Evolutionary conservation across 1,140 invertebrate genomes (phyloP), one percentile per base, ranked within the genome.

Genomic region (Carposina sasakii): DNA sequence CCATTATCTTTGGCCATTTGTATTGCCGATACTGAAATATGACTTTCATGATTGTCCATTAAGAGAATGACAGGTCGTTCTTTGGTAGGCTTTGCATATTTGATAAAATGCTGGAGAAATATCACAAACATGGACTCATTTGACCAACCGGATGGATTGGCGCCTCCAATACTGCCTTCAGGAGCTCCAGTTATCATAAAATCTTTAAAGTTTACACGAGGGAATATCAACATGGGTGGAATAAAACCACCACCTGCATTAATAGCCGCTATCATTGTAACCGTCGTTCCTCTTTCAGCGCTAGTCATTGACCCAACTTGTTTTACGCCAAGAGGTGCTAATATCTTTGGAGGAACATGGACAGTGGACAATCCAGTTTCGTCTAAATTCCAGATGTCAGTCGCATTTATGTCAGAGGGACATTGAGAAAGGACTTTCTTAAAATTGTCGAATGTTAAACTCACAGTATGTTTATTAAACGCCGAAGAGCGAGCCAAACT

Each of bases 291-390:
- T 41, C 55, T 54, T 57, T 72, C 71, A 36, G 67, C 68, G 47
- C 64, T n/a, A n/a, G n/a, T n/a, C n/a, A n/a, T n/a, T n/a, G n/a
- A n/a, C n/a, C n/a, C n/a, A n/a, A n/a, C n/a, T n/a, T n/a, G n/a
- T n/a, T n/a, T n/a, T n/a, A n/a, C n/a, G n/a, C n/a, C n/a, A n/a
- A n/a, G n/a, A n/a, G 65, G 42, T 65, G 75, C 31, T 45, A 44
- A 17, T 53, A 57, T 60, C 37, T 64, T 28, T 12, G 43, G 44
- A 60, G 57, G 44, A 74, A 33, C 48, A 65, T 72, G 60, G 16
- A 76, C 69, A 33, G 71, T 77, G n/a, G 69, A 75, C n/a, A 69
- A 42, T 20, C 67, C 71, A 22, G 57, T 78, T 54, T 69, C 67
- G 47, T 67, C 67, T 24, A 62, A 36, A 56, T 76, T 75, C 45